These are phyloP conservation scores for Taxidea taxus DNA, from an alignment of 2,113 vertebrate genomes.

Conservation along the genomic window DNA sequence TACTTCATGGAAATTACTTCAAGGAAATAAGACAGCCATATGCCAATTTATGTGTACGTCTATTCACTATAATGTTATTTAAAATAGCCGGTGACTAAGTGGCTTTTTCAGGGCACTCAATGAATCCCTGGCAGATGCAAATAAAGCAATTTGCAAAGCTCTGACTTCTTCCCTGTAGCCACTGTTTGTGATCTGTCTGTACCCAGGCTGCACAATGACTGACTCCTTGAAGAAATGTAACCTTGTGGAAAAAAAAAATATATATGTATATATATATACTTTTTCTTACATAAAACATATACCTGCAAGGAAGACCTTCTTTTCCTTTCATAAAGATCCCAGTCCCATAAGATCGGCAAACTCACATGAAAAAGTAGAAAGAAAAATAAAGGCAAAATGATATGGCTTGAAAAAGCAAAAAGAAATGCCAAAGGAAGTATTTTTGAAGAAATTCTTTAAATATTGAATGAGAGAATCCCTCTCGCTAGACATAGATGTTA, in stretches of 20 bases:
- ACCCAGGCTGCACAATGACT: neutral
- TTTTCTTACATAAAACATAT: neutral
- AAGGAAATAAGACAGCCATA: neutral
- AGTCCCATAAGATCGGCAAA: neutral
- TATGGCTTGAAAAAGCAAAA: neutral
- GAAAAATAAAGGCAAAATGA: neutral
- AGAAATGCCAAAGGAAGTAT: neutral
- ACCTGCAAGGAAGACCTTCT: neutral
- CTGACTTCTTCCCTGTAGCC: neutral
- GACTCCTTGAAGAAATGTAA: neutral
- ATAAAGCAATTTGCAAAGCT: neutral
- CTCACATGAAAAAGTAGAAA: neutral
- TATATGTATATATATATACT: too few relatives aligned
- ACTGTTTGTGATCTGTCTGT: neutral
- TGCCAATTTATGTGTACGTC: neutral
- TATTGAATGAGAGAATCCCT: neutral
- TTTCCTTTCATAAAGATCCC: neutral
- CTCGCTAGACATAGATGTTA: neutral
- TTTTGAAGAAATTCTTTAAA: neutral
- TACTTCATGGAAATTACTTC: neutral
- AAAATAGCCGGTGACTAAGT: neutral
- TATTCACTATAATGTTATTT: neutral
- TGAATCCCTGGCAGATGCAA: neutral
- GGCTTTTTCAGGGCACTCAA: neutral
- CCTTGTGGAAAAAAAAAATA: too few relatives aligned